Conservation (phyloP, 2,888 invertebrate species). For the Yponomeuta evonymella region DNA sequence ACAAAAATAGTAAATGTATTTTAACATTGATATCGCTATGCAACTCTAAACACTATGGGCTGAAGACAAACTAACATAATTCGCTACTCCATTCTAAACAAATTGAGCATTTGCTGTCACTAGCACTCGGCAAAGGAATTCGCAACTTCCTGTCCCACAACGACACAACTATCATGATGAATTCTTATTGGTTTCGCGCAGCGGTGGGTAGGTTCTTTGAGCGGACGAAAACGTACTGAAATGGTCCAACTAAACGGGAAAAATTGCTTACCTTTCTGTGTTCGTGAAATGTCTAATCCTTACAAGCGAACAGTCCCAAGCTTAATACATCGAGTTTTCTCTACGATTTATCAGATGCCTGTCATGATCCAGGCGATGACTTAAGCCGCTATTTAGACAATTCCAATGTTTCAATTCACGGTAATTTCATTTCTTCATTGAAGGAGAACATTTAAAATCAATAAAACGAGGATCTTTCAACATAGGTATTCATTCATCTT, state of each 20-base stretch:
- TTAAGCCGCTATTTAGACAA: not conserved
- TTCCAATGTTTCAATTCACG: not conserved
- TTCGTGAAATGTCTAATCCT: not conserved
- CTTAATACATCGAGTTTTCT: not conserved
- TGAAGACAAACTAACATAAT: not conserved
- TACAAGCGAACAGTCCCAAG: not conserved
- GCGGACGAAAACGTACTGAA: not conserved
- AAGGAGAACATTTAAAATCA: not conserved
- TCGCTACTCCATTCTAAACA: not conserved
- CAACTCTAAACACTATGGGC: not conserved
- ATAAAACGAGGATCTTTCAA: not conserved
- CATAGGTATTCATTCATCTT: no score
- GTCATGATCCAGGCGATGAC: not conserved
- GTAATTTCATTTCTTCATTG: not conserved
- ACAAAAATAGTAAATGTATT: no score
- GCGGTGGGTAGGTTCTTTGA: not conserved
- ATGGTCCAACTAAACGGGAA: not conserved
- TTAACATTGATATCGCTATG: not conserved
- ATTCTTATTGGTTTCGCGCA: not conserved
- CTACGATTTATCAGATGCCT: not conserved
- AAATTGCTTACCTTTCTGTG: not conserved
- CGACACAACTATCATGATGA: not conserved
- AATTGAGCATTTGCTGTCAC: not conserved
- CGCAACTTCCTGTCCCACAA: not conserved
- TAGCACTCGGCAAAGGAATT: not conserved